Base-by-base conservation (phyloP, 1,140 invertebrate genomes). In the Bombus superbus region DNA sequence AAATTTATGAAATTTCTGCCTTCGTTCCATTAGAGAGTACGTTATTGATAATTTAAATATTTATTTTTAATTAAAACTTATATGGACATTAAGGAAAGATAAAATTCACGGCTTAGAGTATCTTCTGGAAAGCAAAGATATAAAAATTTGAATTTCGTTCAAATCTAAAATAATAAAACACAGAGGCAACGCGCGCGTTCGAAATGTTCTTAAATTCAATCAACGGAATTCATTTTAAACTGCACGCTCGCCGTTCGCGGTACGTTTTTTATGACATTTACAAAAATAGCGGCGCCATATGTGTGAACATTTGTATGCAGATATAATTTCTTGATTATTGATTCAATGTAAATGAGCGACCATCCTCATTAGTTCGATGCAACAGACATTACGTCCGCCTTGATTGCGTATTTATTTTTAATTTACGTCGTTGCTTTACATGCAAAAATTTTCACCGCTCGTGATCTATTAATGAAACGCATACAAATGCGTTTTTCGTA, bases 381-480 rank as follows among this genome's bases (percentile, higher is more conserved):
- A 71, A 53, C 64, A 71, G 78, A 69, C 66, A 71, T 80, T 80
- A 69, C 42, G 66, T 18, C 44, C 44, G 28, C 66, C 66, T 80
- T 80, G 78, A 80, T 80, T 80, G 66, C 78, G 66, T 80, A 80
- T 80, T 80, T 80, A 80, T 80, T 80, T 71, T 80, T 80, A 69
- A 80, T 80, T 80, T 80, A 80, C 78, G 64, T 80, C 59, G n/a
- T 76, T 76, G 47, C 47, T 13, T 53, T n/a, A 25, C 64, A 53
- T 69, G 66, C 32, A 69, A 80, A 69, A 80, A 80, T 69, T 22
- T 42, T 35, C 76, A 42, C 59, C n/a, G 57, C 42, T 80, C 13
- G 66, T 71, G 64, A 80, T 53, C 71, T 69, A 69, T 80, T 80
- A 80, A 69, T 80, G 66, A 71, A 80, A 80, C 78, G 78, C 44